Base-by-base conservation (phyloP, 2,888 invertebrate species). In the Amiota communis region DNA sequence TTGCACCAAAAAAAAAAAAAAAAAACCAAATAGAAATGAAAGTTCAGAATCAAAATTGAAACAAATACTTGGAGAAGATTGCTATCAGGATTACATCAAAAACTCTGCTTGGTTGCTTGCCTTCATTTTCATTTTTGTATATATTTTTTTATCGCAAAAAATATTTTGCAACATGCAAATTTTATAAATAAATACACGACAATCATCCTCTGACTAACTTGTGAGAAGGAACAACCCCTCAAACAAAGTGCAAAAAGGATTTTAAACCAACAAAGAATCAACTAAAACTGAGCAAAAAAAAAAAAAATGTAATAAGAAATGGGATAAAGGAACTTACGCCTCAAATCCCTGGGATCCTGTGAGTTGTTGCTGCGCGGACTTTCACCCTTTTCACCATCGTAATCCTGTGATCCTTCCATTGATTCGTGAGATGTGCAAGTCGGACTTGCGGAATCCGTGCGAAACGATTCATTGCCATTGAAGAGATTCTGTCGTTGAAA, bases 391-490 rank as follows among this genome's bases (percentile, higher is more conserved):
- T 92, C 92, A 79, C 91, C 91, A 85, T 92, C 92, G 82, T 89
- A 89, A 87, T 92, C 92, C 76, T 91, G 91, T 83, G 92, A 91
- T 76, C 92, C 92, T 84, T 92, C 92, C 84, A 92, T 87, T 79
- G 92, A 92, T 86, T 92, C 92, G 80, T 92, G 89, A 63, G 92
- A 92, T 76, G 92, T 92, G 87, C 92, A 92, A 53, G 92, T 92
- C 73, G 92, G 92, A 77, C 92, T 92, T 86, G 92, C 91, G 73
- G 92, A 92, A 83, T 92, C 92, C 74, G 92, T 91, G 78, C 92
- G 89, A 82, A 91, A 91, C 74, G 90, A 90, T 85, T 90, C 90
- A 84, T 85, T 89, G 81, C 89, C 89, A 80, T 88, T 89, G 82
- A 89, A 89, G 71, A 89, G 85, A 88, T 89, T 89, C 89, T 89